Conservation (phyloP, 2,797 vertebrate species). For the Gorsachius magnificus region DNA sequence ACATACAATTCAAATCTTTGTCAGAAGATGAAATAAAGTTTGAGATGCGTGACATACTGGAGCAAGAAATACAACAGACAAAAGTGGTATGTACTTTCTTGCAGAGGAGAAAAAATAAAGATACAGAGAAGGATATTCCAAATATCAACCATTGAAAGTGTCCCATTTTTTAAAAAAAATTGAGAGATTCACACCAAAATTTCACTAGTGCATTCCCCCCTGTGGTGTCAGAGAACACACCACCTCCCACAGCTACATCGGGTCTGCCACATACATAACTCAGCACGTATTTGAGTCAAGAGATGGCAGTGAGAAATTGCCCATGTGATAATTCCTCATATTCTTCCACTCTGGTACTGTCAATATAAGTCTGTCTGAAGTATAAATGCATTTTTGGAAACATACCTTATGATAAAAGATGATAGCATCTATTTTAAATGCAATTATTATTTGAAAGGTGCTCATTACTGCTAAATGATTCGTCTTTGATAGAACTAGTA, state of each 20-base stretch:
- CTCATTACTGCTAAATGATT: constrained; percentile 33
- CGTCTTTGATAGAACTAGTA: neutral
- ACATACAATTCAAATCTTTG: neutral
- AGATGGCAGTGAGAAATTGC: neutral
- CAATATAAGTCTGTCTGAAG: neutral
- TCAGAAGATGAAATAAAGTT: neutral
- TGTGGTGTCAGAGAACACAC: neutral
- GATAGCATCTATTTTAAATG: constrained; percentile 44
- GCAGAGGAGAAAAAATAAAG: neutral
- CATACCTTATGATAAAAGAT: neutral
- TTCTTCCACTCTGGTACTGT: neutral
- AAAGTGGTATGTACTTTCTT: neutral
- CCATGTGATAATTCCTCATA: neutral
- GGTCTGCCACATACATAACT: neutral
- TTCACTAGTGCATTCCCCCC: neutral
- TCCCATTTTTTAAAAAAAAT: neutral
- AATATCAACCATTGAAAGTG: neutral
- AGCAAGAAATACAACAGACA: neutral
- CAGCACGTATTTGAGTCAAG: neutral
- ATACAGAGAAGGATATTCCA: neutral
- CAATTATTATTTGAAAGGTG: constrained; percentile 56
- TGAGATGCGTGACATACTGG: neutral
- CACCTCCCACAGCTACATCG: neutral
- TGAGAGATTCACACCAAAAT: neutral
- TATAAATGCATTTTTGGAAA: constrained; percentile 23